Evolutionary conservation across 2,113 vertebrate species (phyloP), one percentile per base, ranked within the genome.

Genomic region (Cettia cetti): DNA sequence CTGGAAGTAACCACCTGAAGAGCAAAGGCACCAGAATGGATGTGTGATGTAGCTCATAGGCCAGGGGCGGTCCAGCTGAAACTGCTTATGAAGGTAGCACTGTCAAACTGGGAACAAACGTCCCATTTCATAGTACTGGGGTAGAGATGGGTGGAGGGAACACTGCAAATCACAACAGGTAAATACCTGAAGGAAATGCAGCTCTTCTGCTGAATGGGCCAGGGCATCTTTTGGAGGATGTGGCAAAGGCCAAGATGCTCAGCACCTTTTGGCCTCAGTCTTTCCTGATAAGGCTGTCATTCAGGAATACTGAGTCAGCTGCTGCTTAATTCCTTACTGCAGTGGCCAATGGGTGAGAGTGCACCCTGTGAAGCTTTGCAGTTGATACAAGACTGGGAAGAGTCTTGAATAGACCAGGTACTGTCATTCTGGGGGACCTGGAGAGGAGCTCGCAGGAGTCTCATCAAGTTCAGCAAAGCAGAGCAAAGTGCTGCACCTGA

Each of bases 241-340:
- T 61, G 37, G 21, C 16, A 85, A 47, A 82, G 18, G 56, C 9
- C 31, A 26, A 39, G 63, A 19, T 60, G 23, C 10, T 60, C 33
- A 39, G 12, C n/a, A 60, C 10, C 6, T 52, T 69, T 24, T 28
- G 64, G 13, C 39, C 47, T 53, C 45, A 60, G 27, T 22, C 23
- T 52, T 33, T 45, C 14, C 39, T 39, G 15, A 23, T 33, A 28
- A 60, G 22, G 11, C 15, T 0, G 0, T 18, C 22, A 27, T 39
- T 69, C 47, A 61, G 63, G 33, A 45, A 60, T 15, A 22, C 27
- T 11, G 53, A 52, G 37, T 17, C n/a, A 21, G 7, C 45, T 56
- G 20, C 45, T 81, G 54, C 13, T 65, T 47, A n/a, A 30, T 7
- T 52, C 35, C 24, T 81, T 30, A 35, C 54, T 89, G 39, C 39